Evolutionary conservation across 2,113 vertebrate genomes (phyloP).

Genomic region (Stegastes partitus): DNA sequence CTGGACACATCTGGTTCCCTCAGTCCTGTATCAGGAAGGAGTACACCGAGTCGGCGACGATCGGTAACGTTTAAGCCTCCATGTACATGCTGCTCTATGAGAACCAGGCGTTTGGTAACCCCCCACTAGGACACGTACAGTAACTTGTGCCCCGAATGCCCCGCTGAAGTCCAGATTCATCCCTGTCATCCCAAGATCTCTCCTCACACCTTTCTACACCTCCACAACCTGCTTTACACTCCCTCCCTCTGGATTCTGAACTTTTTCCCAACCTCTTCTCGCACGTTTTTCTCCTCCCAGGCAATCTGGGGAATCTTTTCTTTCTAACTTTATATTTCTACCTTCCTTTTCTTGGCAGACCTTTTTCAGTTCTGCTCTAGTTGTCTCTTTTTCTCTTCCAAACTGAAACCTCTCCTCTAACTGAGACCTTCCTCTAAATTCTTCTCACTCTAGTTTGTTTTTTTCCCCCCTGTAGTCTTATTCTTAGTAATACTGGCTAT

Average conservation of each 20-base stretch:
- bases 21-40: conserved; percentile 94
- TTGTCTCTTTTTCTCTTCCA: conserved; percentile 81
- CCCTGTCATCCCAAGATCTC: conserved; percentile 70
- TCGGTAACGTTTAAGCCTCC: conserved; percentile 87
- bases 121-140: conserved; percentile 37
- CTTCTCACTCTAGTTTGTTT: conserved; percentile 83
- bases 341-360: conserved; percentile 62
- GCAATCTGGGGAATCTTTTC: conserved; percentile 62
- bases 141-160: conserved; percentile 54
- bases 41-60: conserved; percentile 92
- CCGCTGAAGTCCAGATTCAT: conserved; percentile 70
- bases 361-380: conserved; percentile 74
- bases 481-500: conserved; percentile 90
- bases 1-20: conserved; percentile 94
- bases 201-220: conserved; percentile 61
- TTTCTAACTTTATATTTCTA: conserved; percentile 71
- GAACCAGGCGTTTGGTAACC: conserved; percentile 57
- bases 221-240: conserved; percentile 39
- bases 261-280: conserved; percentile 71
- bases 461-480: conserved; percentile 84
- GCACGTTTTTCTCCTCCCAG: conserved; percentile 75
- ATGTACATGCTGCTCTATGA: conserved; percentile 38
- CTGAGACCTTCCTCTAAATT: conserved; percentile 65
- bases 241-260: conserved; percentile 57
- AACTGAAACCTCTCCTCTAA: conserved; percentile 45